Percentiles rank a stretch among this genome's conserved stretches.
These are phyloP conservation scores for Crossaster papposus DNA, from an alignment of 53 echinoderm and acorn worm genomes.

Conservation along the genomic window DNA sequence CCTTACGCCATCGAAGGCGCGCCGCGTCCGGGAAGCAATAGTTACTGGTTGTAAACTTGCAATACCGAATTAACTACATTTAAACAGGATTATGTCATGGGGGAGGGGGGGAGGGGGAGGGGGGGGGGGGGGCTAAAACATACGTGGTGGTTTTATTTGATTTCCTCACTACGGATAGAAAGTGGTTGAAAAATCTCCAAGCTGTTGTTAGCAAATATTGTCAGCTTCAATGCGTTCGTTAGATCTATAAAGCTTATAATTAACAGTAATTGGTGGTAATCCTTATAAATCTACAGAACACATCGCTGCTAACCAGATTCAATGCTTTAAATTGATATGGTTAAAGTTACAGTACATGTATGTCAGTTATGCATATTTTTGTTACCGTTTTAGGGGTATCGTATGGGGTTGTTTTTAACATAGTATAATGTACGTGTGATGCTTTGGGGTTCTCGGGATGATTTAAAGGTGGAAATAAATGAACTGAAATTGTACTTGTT, in stretches of 20 bases:
- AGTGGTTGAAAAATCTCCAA: no score
- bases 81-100: neutral
- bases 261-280: no score
- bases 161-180: neutral
- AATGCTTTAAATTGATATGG: no score
- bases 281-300: no score
- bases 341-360: no score
- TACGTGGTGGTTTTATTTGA: no score
- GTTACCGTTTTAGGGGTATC: no score
- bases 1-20: constrained; percentile 8
- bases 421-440: neutral
- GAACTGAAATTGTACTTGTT: neutral
- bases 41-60: constrained; percentile 42
- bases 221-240: no score
- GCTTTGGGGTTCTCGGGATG: neutral
- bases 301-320: no score
- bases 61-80: constrained; percentile 39
- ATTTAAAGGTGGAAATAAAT: neutral
- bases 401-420: neutral
- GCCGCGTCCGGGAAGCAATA: constrained; percentile 1
- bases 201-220: no score
- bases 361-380: no score
- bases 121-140: neutral
- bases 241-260: no score
- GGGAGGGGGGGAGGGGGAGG: neutral